Conservation (phyloP, 2,888 invertebrate genomes). For the Strigamia transsilvanica region DNA sequence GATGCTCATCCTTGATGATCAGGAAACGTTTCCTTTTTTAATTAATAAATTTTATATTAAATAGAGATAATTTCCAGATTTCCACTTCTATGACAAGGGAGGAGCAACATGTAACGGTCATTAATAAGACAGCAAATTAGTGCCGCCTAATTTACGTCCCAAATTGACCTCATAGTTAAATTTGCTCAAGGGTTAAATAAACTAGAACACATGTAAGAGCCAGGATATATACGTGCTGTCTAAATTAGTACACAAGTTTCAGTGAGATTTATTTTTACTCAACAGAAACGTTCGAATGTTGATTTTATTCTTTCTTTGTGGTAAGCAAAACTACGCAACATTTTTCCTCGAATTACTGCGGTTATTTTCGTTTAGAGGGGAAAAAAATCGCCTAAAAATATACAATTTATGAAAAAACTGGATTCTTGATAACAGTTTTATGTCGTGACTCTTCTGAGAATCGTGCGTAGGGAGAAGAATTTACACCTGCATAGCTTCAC, state of each 20-base stretch:
- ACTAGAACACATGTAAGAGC: neutral
- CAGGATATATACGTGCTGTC: neutral
- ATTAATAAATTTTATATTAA: neutral
- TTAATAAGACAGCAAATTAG: slow-evolving; percentile 15
- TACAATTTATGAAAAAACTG: slow-evolving; percentile 1
- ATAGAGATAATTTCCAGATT: neutral
- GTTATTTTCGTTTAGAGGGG: neutral
- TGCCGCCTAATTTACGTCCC: slow-evolving; percentile 13
- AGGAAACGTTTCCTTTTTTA: neutral
- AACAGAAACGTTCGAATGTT: neutral
- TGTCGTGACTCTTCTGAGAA: neutral
- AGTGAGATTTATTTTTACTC: neutral
- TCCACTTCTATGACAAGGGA: neutral
- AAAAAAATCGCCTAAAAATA: neutral
- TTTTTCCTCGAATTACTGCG: slow-evolving; percentile 15
- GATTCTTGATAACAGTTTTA: slow-evolving; percentile 29
- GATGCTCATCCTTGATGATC: neutral
- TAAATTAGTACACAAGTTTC: neutral
- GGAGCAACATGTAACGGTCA: neutral
- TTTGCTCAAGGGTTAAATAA: neutral
- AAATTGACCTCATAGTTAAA: slow-evolving; percentile 14
- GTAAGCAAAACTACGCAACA: neutral
- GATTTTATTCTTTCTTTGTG: neutral
- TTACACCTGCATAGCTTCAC: slow-evolving; percentile 18
- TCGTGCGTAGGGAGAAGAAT: slow-evolving; percentile 6